Evolutionary conservation across 1,140 invertebrate species (phyloP).

Genomic region (Goniozus legneri): DNA sequence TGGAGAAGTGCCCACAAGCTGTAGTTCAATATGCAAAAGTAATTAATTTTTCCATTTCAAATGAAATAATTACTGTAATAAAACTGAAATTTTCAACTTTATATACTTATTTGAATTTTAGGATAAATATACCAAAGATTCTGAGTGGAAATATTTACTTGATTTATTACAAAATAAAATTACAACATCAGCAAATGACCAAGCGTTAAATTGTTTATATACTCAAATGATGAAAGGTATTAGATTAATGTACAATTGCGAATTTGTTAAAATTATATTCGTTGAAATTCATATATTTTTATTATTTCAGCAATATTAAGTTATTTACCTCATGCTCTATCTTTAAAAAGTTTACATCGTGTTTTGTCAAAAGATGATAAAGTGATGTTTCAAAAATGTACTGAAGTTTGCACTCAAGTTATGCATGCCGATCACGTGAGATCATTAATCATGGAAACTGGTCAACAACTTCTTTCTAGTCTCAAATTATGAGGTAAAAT

Average conservation of each 20-base stretch:
- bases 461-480: slow-evolving; percentile 58
- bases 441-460: slow-evolving; percentile 60
- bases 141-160: slow-evolving; percentile 57
- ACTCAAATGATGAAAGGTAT: slow-evolving; percentile 56
- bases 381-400: slow-evolving; percentile 50
- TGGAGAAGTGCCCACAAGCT: slow-evolving; percentile 58
- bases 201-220: slow-evolving; percentile 48
- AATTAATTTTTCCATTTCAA: slow-evolving; percentile 15
- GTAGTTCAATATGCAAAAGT: slow-evolving; percentile 60
- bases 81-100: neutral
- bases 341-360: slow-evolving; percentile 50
- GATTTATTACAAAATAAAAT: slow-evolving; percentile 52
- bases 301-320: slow-evolving; percentile 51
- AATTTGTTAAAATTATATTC: neutral
- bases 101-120: slow-evolving; percentile 25
- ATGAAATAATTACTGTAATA: slow-evolving; percentile 7
- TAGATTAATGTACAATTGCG: slow-evolving; percentile 4
- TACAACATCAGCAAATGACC: slow-evolving; percentile 36
- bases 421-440: slow-evolving; percentile 62
- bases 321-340: slow-evolving; percentile 51
- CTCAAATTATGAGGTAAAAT: slow-evolving; percentile 49
- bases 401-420: slow-evolving; percentile 55
- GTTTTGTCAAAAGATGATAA: slow-evolving; percentile 51
- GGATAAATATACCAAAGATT: slow-evolving; percentile 54
- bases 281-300: slow-evolving; percentile 6